These are phyloP conservation scores for Zoanthus solanderi DNA, from an alignment of 92 coral and sea anemone species.

Conservation along the genomic window DNA sequence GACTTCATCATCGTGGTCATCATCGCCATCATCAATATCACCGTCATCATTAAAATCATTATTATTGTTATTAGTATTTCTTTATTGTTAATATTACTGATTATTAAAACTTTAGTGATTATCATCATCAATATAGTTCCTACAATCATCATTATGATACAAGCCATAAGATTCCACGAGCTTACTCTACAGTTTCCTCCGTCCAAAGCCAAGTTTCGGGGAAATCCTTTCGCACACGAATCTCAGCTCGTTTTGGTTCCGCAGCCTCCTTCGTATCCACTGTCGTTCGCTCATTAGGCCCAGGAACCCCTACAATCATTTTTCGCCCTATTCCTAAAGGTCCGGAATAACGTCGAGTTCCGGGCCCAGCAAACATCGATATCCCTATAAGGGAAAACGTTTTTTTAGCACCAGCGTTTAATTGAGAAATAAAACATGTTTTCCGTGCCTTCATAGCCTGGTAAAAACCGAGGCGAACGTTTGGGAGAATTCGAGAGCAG, in stretches of 20 bases:
- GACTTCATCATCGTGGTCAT: background rate
- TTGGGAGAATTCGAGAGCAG: too few relatives aligned
- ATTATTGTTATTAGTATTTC: too few relatives aligned
- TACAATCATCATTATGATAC: too few relatives aligned
- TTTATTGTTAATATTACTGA: too few relatives aligned
- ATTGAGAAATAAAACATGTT: too few relatives aligned
- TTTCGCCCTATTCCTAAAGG: background rate
- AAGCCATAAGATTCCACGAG: background rate
- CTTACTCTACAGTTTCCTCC: conserved; percentile 47
- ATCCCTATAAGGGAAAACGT: too few relatives aligned
- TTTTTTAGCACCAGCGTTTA: too few relatives aligned
- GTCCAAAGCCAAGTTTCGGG: conserved; percentile 55
- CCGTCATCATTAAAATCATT: background rate
- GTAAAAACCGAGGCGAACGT: too few relatives aligned
- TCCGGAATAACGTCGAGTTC: background rate
- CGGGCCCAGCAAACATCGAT: too few relatives aligned
- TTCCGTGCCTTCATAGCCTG: too few relatives aligned
- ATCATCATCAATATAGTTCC: too few relatives aligned
- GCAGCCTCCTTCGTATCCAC: background rate
- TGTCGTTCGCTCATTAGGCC: background rate
- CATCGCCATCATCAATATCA: background rate
- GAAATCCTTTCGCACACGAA: conserved; percentile 31
- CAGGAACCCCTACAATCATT: background rate
- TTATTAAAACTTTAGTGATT: background rate
- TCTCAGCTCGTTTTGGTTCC: background rate